Percentiles rank a stretch among this genome's conserved stretches.
phyloP scores from a whole-genome alignment of 1,140 invertebrate genomes.

The Sitophilus oryzae region DNA sequence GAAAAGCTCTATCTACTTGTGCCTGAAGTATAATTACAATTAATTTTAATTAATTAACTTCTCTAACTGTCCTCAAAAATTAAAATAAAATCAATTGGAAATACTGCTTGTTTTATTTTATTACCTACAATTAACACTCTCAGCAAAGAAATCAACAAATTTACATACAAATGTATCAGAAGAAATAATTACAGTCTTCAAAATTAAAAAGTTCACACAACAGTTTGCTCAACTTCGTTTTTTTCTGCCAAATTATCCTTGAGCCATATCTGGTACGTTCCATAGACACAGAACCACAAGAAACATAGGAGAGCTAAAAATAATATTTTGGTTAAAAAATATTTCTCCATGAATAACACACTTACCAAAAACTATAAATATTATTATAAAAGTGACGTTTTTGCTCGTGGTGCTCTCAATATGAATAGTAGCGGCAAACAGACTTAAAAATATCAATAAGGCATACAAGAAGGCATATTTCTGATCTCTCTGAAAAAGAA shows the following conservation, averaged over 20 bases:
- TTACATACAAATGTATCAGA: no score
- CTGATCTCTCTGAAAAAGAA: conserved; percentile 31
- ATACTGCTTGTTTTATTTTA: no score
- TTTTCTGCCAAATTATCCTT: conserved; percentile 17
- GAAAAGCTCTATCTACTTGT: no score
- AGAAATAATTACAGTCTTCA: neutral
- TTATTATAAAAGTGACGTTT: conserved; percentile 30
- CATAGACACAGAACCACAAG: conserved; percentile 33
- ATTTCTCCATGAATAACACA: neutral
- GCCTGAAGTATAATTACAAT: no score
- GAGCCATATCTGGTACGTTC: conserved; percentile 29
- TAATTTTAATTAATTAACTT: no score
- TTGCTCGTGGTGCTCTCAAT: conserved; percentile 32
- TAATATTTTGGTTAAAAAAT: neutral
- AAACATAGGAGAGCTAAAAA: conserved; percentile 31
- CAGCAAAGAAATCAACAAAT: no score
- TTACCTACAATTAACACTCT: no score
- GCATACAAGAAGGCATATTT: conserved; percentile 36
- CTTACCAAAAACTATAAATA: conserved; percentile 34
- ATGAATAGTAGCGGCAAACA: conserved; percentile 33
- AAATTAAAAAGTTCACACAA: neutral
- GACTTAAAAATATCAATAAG: conserved; percentile 32
- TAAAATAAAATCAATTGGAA: no score
- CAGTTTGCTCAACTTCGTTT: neutral
- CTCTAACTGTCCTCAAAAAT: no score